Percentiles rank a stretch among this genome's conserved stretches.
Evolutionary conservation across 2,888 invertebrate genomes (phyloP).

Genomic region (Coenonympha glycerion): DNA sequence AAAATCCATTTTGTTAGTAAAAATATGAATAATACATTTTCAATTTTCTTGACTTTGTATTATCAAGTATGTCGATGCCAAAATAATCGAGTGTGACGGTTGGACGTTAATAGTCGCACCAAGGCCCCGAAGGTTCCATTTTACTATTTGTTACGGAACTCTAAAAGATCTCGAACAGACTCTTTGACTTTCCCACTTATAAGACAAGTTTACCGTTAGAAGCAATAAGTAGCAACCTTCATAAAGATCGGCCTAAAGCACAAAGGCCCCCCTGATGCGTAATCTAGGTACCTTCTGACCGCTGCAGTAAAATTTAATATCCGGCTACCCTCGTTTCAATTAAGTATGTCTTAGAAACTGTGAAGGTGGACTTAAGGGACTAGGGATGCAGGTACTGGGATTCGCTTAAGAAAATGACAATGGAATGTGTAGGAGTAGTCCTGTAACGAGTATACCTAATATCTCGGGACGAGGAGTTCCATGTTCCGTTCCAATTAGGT

Average conservation of each 20-base stretch:
- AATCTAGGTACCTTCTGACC: conserved; percentile 5
- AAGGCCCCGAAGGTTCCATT: too few relatives aligned
- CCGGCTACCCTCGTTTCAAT: conserved; percentile 11
- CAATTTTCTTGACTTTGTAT: too few relatives aligned
- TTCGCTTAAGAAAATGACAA: not conserved
- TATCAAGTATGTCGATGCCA: too few relatives aligned
- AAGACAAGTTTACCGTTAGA: too few relatives aligned
- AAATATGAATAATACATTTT: too few relatives aligned
- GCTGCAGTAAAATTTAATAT: conserved; percentile 12
- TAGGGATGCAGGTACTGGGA: conserved; percentile 1
- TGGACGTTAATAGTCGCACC: too few relatives aligned
- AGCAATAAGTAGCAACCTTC: not conserved
- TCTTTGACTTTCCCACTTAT: too few relatives aligned
- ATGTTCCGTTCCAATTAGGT: not conserved
- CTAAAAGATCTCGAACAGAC: too few relatives aligned
- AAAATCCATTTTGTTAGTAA: too few relatives aligned
- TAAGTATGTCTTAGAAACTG: conserved; percentile 8
- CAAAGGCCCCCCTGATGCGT: conserved; percentile 7
- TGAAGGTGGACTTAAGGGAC: conserved; percentile 22
- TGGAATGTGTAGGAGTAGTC: too few relatives aligned
- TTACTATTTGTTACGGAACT: too few relatives aligned
- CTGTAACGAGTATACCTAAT: not conserved
- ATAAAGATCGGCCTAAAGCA: conserved; percentile 1
- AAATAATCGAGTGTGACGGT: too few relatives aligned
- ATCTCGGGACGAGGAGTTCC: not conserved